Conservation (phyloP, 2,888 invertebrate genomes). For the Leptinotarsa peninsularis region DNA sequence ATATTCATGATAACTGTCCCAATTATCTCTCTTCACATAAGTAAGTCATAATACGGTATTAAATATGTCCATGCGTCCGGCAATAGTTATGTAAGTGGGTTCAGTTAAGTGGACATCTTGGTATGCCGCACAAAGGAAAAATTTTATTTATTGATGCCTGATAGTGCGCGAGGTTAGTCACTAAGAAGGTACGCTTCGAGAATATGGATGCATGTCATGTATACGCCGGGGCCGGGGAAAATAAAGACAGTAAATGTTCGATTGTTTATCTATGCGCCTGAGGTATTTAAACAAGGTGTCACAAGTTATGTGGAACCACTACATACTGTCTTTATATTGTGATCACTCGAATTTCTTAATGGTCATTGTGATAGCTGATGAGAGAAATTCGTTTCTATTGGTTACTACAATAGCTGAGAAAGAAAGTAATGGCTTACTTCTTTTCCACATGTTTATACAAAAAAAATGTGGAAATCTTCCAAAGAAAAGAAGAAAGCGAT, state of each 20-base stretch:
- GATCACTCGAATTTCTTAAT: too few species aligned
- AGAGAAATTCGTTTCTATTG: too few species aligned
- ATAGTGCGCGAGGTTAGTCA: slow-evolving; percentile 1
- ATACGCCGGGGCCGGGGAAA: not conserved
- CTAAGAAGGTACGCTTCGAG: slow-evolving; percentile 6
- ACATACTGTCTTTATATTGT: too few species aligned
- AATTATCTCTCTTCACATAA: slow-evolving; percentile 23
- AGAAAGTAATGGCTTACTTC: too few species aligned
- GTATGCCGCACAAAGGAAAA: not conserved
- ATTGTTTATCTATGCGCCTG: not conserved
- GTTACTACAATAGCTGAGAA: too few species aligned
- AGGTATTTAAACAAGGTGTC: too few species aligned
- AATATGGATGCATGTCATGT: not conserved
- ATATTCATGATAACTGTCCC: not conserved
- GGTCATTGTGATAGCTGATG: too few species aligned
- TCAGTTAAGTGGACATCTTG: slow-evolving; percentile 7
- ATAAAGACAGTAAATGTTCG: not conserved
- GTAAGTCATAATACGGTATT: slow-evolving; percentile 40
- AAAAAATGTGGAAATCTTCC: too few species aligned
- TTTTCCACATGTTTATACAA: too few species aligned
- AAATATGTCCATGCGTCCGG: slow-evolving; percentile 32
- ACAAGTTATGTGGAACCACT: too few species aligned
- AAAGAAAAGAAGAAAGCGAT: too few species aligned
- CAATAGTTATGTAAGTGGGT: slow-evolving; percentile 7
- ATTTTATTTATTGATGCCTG: too few species aligned